Evolutionary conservation across 2,113 vertebrate genomes (phyloP).

Genomic region (Chloebia gouldiae): DNA sequence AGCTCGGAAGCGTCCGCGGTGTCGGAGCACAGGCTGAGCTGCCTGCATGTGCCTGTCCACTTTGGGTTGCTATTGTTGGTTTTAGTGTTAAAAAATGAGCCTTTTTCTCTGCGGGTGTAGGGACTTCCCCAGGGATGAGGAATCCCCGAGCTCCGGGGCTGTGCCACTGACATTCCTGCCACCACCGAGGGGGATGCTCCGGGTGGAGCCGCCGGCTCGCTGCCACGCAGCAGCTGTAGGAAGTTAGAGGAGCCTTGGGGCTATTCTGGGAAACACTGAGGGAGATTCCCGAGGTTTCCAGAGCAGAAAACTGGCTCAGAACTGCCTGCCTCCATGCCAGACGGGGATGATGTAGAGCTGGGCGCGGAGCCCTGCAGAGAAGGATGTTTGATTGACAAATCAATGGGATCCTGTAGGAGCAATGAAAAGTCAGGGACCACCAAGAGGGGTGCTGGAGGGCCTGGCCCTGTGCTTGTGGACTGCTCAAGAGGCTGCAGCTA

Average conservation of each 20-base stretch:
- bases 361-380: neutral
- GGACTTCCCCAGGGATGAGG: neutral
- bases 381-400: neutral
- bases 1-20: rapidly evolving
- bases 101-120: neutral
- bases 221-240: neutral
- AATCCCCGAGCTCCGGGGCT: neutral
- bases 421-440: rapidly evolving
- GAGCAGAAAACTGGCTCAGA: conserved; percentile 29
- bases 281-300: conserved; percentile 41
- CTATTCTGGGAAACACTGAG: conserved; percentile 40
- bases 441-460: rapidly evolving
- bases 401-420: neutral
- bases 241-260: conserved; percentile 28
- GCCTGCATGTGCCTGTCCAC: neutral
- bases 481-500: neutral
- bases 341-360: neutral
- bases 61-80: neutral
- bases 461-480: neutral
- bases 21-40: neutral
- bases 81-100: neutral
- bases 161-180: neutral
- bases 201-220: neutral
- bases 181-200: neutral
- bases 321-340: neutral